A percentile compares a stretch with the other conserved stretches of the same genome.
phyloP scores from a whole-genome alignment of 2,113 vertebrate genomes.

The Daubentonia madagascariensis region DNA sequence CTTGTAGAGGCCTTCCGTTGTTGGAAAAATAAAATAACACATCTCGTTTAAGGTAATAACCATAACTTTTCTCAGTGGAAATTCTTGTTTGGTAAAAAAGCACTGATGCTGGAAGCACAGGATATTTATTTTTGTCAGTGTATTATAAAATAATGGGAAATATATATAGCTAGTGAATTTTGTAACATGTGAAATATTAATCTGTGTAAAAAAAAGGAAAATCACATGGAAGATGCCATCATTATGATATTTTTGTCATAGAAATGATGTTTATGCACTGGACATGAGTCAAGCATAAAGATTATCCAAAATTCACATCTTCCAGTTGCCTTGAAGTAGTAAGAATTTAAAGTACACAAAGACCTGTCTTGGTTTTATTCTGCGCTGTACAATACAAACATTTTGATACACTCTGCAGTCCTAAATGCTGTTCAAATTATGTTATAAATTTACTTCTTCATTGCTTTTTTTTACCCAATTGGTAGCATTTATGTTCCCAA shows the following conservation, averaged over 20 bases:
- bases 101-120: background rate
- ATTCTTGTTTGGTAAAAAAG: conserved; percentile 69
- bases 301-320: background rate
- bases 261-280: background rate
- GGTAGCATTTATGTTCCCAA: background rate
- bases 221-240: background rate
- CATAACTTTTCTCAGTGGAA: conserved; percentile 66
- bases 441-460: background rate
- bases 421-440: background rate
- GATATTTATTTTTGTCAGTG: conserved; percentile 44
- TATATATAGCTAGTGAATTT: background rate
- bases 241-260: background rate
- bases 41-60: conserved; percentile 70
- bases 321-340: background rate
- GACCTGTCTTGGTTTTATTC: background rate
- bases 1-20: conserved; percentile 40
- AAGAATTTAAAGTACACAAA: background rate
- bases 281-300: background rate
- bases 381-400: background rate
- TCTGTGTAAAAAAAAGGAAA: background rate
- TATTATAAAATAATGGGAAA: conserved; percentile 51
- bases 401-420: background rate
- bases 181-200: background rate
- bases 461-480: background rate
- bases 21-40: conserved; percentile 71